Evolutionary conservation across 2,113 vertebrate species (phyloP).

Genomic region (Bos javanicus): DNA sequence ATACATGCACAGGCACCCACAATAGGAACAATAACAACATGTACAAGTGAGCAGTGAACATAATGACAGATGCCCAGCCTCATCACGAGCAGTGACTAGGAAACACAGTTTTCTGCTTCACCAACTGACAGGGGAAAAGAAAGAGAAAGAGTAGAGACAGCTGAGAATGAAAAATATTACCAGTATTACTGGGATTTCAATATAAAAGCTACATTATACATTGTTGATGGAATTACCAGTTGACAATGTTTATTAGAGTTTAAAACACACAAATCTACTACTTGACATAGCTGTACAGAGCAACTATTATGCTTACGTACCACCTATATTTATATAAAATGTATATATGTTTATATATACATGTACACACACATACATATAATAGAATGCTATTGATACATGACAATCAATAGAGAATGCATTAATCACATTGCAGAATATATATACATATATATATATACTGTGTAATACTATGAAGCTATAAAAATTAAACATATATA

Average conservation of each 20-base stretch:
- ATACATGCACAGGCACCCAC: neutral
- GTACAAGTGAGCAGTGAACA: neutral
- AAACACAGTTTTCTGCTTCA: neutral
- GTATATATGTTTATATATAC: neutral
- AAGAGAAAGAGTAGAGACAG: neutral
- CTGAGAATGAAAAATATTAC: neutral
- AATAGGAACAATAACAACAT: neutral
- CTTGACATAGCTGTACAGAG: neutral
- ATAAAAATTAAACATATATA: neutral
- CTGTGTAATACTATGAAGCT: neutral
- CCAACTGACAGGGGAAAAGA: neutral
- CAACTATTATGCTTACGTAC: neutral
- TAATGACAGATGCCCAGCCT: neutral
- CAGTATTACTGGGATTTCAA: neutral
- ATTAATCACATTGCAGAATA: neutral
- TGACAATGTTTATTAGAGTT: neutral
- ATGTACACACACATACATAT: neutral
- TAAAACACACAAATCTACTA: neutral
- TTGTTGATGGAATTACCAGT: neutral
- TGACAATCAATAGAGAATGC: neutral
- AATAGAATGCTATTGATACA: neutral
- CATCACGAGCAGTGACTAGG: neutral
- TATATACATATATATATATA: neutral
- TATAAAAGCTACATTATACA: neutral
- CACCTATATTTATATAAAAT: neutral